A percentile compares a stretch with the other conserved stretches of the same genome.
Evolutionary conservation across 2,113 vertebrate genomes (phyloP).

Genomic region (Rhinogobius similis): DNA sequence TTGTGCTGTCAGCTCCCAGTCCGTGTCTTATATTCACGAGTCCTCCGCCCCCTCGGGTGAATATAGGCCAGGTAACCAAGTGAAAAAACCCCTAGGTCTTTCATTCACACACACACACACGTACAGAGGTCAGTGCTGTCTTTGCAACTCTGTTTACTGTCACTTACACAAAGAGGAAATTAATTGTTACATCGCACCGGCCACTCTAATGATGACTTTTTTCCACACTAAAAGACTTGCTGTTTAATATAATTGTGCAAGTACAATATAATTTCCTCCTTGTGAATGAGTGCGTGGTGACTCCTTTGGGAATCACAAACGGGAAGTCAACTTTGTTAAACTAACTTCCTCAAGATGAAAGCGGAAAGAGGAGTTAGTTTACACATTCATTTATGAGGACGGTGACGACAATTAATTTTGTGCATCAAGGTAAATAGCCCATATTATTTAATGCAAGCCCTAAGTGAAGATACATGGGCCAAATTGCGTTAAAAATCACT

Average conservation of each 20-base stretch:
- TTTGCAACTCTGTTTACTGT: conserved; percentile 46
- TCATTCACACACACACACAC: conserved; percentile 17
- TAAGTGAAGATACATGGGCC: neutral
- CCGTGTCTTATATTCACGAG: conserved; percentile 41
- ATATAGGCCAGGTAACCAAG: conserved; percentile 64
- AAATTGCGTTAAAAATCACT: neutral
- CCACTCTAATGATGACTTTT: neutral
- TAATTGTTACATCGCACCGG: conserved; percentile 23
- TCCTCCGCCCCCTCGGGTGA: conserved; percentile 46
- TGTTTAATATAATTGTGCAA: conserved; percentile 7
- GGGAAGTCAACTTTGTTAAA: conserved; percentile 5
- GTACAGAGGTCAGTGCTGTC: conserved; percentile 35
- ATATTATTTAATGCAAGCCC: neutral
- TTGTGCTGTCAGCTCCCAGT: conserved; percentile 16
- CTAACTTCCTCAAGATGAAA: conserved; percentile 7
- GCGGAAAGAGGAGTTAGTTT: neutral
- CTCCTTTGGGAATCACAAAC: conserved; percentile 9
- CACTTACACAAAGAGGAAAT: conserved; percentile 59
- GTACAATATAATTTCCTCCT: conserved; percentile 25
- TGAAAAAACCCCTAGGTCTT: conserved; percentile 40
- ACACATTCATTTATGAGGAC: neutral
- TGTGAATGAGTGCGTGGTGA: neutral
- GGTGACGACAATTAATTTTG: neutral
- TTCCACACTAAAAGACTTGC: neutral
- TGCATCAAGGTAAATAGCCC: neutral